A percentile compares a stretch with the other conserved stretches of the same genome.
phyloP scores from a whole-genome alignment of 2,113 vertebrate species.

The Candoia aspera region DNA sequence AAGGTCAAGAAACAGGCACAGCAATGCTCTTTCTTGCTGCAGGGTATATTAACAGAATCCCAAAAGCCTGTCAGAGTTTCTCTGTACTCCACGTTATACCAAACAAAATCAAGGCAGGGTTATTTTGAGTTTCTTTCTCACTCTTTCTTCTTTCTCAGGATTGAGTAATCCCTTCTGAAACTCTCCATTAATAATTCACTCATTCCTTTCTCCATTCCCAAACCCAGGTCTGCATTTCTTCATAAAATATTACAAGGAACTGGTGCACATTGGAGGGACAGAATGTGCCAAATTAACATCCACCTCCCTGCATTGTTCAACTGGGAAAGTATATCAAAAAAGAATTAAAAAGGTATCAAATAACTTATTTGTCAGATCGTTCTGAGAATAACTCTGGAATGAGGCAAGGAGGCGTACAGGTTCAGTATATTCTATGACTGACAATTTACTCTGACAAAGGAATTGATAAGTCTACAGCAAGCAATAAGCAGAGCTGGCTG shows the following conservation, averaged over 20 bases:
- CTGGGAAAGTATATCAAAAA: neutral
- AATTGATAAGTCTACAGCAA: fast-evolving
- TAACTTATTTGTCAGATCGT: neutral
- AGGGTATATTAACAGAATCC: too few relatives aligned
- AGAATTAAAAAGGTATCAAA: neutral
- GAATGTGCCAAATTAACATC: neutral
- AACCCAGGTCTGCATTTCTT: neutral
- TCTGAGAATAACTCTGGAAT: neutral
- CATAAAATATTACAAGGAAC: neutral
- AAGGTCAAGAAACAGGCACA: too few relatives aligned
- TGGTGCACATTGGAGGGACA: neutral
- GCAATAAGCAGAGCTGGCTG: constrained; percentile 1
- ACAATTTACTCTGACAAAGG: neutral
- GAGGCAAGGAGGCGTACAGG: neutral
- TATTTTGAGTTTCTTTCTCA: too few relatives aligned
- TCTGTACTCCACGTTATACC: too few relatives aligned
- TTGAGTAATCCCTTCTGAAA: neutral
- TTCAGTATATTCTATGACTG: neutral
- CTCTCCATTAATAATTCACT: neutral
- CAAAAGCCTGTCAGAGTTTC: too few relatives aligned
- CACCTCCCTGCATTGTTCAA: neutral
- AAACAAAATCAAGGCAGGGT: too few relatives aligned
- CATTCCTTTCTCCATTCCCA: neutral
- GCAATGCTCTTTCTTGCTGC: too few relatives aligned
- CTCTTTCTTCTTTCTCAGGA: neutral